Conservation (phyloP, 2,888 invertebrate genomes). For the Thysanoteuthis rhombus region DNA sequence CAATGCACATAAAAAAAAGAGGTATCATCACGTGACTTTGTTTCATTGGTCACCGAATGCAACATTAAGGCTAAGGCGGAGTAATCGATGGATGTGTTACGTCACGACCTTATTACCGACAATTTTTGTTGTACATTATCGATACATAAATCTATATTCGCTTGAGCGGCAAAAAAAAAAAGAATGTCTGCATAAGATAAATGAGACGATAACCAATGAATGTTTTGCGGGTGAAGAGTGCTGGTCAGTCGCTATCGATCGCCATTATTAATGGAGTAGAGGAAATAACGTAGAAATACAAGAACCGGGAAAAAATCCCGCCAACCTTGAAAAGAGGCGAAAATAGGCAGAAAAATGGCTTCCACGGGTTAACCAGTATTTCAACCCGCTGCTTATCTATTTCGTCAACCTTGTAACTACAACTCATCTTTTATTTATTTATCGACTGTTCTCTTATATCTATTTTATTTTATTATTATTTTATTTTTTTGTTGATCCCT, state of each 20-base stretch:
- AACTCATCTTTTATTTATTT: neutral
- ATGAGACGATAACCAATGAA: neutral
- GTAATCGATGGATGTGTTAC: neutral
- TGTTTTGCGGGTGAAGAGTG: neutral
- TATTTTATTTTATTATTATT: too few species aligned
- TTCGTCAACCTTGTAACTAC: neutral
- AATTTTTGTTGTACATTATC: neutral
- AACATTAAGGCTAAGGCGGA: neutral
- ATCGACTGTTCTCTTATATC: too few species aligned
- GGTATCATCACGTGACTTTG: neutral
- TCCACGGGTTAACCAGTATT: neutral
- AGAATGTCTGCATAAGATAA: neutral
- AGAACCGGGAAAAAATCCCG: neutral
- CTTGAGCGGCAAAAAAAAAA: neutral
- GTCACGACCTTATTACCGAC: constrained; percentile 12
- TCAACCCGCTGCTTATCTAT: neutral
- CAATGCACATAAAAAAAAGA: neutral
- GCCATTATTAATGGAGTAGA: neutral
- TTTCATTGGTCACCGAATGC: neutral
- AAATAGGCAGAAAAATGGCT: neutral
- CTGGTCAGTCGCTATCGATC: neutral
- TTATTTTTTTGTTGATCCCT: too few species aligned
- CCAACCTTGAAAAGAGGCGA: neutral
- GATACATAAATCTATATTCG: neutral
- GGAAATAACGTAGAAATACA: neutral